A percentile compares a stretch with the other conserved stretches of the same genome.
Evolutionary conservation across 2,113 vertebrate genomes (phyloP).

Genomic region (Tor tambroides): DNA sequence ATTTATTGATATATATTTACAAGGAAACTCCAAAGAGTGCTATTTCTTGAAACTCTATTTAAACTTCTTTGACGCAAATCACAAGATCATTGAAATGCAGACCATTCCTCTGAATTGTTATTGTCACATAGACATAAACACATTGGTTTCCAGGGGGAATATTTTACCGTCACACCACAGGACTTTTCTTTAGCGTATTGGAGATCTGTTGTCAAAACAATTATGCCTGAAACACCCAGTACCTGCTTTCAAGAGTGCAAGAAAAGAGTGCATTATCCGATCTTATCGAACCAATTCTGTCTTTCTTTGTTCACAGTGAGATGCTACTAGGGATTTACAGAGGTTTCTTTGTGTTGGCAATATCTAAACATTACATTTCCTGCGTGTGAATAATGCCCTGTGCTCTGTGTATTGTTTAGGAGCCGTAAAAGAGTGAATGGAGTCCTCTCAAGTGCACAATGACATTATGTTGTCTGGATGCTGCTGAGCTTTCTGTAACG

Average conservation of each 20-base stretch:
- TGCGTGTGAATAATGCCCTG: not conserved
- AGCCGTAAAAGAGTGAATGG: not conserved
- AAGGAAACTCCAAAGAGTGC: too few species aligned
- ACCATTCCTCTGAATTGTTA: not conserved
- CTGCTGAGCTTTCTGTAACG: not conserved
- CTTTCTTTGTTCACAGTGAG: not conserved
- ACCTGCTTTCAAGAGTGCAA: not conserved
- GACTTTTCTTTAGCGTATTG: not conserved
- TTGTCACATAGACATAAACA: not conserved
- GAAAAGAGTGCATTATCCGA: slow-evolving; percentile 25
- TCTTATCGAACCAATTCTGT: slow-evolving; percentile 17
- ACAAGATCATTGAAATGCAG: not conserved
- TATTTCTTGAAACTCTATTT: not conserved
- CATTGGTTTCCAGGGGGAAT: not conserved
- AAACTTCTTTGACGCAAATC: not conserved
- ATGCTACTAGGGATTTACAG: slow-evolving; percentile 5
- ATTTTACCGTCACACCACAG: not conserved
- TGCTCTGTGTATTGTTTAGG: slow-evolving; percentile 12
- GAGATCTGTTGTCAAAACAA: not conserved
- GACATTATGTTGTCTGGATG: not conserved
- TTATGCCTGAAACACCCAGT: not conserved
- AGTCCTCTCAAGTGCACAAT: slow-evolving; percentile 17
- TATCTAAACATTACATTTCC: slow-evolving; percentile 25
- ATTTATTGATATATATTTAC: too few species aligned
- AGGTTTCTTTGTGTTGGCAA: slow-evolving; percentile 24